A percentile compares a stretch with the other conserved stretches of the same genome.
These are phyloP conservation scores for Machimus rusticus DNA, from an alignment of 2,888 invertebrate species.

Conservation along the genomic window DNA sequence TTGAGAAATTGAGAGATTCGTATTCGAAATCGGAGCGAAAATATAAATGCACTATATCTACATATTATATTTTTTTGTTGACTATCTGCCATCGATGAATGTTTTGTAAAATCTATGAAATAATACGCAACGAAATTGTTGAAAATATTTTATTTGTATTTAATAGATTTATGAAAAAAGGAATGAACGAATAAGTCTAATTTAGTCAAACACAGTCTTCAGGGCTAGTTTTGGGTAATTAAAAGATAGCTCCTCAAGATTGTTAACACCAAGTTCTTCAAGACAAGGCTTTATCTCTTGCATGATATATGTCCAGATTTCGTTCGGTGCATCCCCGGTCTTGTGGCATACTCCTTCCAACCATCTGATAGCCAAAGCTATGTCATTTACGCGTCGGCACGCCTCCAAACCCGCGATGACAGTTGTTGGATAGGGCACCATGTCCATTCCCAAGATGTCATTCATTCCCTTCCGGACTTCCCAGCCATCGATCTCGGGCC, in stretches of 20 bases:
- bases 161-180: not conserved
- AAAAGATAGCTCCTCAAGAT: not conserved
- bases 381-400: conserved; percentile 89
- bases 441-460: conserved; percentile 82
- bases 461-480: conserved; percentile 87
- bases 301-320: conserved; percentile 75
- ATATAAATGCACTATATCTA: too few species aligned
- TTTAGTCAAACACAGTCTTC: not conserved
- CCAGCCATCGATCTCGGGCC: conserved; percentile 69
- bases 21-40: too few species aligned
- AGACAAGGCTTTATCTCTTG: not conserved
- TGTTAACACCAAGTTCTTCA: not conserved
- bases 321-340: conserved; percentile 73
- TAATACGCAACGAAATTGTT: not conserved
- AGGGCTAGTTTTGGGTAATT: not conserved
- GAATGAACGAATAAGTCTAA: not conserved
- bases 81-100: too few species aligned
- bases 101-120: too few species aligned
- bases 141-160: not conserved
- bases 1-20: too few species aligned
- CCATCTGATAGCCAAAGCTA: conserved; percentile 85
- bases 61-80: too few species aligned
- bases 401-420: conserved; percentile 83
- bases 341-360: conserved; percentile 67
- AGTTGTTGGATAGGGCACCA: conserved; percentile 87